Conservation (phyloP, 2,113 vertebrate genomes). For the Alethe castanea region DNA sequence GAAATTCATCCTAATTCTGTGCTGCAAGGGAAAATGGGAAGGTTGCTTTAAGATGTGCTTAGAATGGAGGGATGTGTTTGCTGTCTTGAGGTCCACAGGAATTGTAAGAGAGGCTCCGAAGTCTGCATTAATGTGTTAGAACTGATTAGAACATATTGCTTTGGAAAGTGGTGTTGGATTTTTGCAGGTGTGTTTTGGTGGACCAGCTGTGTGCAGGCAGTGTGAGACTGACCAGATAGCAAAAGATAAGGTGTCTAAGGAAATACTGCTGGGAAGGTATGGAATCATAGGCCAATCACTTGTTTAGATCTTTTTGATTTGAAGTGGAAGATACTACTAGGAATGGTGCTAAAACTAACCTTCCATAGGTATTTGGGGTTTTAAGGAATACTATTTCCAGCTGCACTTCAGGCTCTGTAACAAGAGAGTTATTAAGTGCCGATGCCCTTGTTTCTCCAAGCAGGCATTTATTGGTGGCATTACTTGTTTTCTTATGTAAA, state of each 20-base stretch:
- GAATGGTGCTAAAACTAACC: not conserved
- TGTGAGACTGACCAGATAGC: not conserved
- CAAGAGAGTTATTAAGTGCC: not conserved
- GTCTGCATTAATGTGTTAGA: not conserved
- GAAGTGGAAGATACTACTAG: not conserved
- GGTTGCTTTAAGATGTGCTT: not conserved
- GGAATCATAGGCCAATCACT: not conserved
- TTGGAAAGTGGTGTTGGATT: not conserved
- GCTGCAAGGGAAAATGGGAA: not conserved
- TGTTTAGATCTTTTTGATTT: not conserved
- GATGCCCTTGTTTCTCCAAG: not conserved
- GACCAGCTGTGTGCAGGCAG: not conserved
- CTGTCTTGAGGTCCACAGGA: fast-evolving
- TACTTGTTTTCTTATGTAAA: not conserved
- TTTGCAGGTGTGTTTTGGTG: not conserved
- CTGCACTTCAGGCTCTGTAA: not conserved
- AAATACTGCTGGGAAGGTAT: not conserved
- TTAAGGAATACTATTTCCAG: not conserved
- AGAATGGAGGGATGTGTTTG: not conserved
- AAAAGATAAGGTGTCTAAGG: fast-evolving
- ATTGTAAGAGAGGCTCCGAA: not conserved
- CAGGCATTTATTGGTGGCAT: not conserved
- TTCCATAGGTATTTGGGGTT: not conserved
- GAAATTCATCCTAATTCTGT: not conserved
- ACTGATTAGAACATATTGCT: fast-evolving